Evolutionary conservation across 2,113 vertebrate genomes (phyloP).

Genomic region (Aldabrachelys gigantea): DNA sequence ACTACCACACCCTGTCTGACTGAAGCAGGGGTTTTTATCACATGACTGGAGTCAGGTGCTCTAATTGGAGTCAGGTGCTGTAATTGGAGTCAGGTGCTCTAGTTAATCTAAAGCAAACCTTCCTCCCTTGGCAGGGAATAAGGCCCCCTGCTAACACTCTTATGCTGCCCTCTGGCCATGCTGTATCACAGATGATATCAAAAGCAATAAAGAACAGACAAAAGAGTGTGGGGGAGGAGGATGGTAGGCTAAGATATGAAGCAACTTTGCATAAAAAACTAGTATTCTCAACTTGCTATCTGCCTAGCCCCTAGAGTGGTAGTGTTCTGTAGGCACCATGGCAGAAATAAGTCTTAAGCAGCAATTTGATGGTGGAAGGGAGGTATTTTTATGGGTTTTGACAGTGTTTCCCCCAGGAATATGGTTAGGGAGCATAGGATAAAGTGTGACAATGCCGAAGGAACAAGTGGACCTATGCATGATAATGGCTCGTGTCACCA

Average conservation of each 20-base stretch:
- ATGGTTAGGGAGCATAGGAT: neutral
- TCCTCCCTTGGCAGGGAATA: no score
- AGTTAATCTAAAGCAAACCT: no score
- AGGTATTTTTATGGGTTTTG: conserved; percentile 31
- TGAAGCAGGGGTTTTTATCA: no score
- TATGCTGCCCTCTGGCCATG: no score
- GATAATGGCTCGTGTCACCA: neutral
- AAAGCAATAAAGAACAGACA: neutral
- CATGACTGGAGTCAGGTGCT: no score
- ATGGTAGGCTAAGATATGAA: conserved; percentile 24
- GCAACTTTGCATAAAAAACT: conserved; percentile 38
- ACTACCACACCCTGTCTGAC: no score
- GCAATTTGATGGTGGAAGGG: conserved; percentile 53
- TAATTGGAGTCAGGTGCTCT: no score
- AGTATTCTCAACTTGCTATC: conserved; percentile 56
- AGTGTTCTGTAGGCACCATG: conserved; percentile 51
- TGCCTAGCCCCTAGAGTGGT: conserved; percentile 51
- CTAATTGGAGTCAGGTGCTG: no score
- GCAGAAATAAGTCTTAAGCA: conserved; percentile 55
- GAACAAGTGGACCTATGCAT: neutral
- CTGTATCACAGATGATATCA: no score
- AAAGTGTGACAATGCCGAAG: neutral
- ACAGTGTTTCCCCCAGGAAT: neutral
- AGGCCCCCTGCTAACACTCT: no score
- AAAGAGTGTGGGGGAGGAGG: neutral